Evolutionary conservation across 2,797 vertebrate species (phyloP), one percentile per base, ranked within the genome.

Genomic region (Mionectes olivaceus): DNA sequence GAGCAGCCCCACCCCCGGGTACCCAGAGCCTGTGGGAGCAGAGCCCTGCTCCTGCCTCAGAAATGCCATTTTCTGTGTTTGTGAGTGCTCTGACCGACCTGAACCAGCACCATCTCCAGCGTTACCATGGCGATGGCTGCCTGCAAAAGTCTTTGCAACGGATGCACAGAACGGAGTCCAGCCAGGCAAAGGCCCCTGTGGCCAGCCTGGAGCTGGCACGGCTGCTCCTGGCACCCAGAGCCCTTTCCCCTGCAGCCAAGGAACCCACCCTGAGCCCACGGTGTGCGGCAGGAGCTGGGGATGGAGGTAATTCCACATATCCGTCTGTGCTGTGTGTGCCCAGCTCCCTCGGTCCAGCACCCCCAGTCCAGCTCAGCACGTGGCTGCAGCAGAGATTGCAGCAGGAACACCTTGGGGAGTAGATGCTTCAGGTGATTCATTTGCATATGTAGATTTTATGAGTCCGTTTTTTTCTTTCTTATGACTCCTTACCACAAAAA

Each of bases 91-190:
- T 70, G 33, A 35, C 67, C 23, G 78, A 47, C 76, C 89, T 18
- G 32, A 89, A 59, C 9, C 74, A 41, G 68, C 92, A 57, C 59
- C 81, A 87, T 89, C 82, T 81, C 47, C 79, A 89, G 79, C 0
- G 91, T 96, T 96, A 14, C 96, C 95, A 93, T 96, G 95, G 95
- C 2, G 1, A 96, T 73, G 60, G 47, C 52, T 74, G 67, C 52
- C 81, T 89, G 39, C 9, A 7, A 57, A 57, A 73, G 2, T 11
- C 0, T 0, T 0, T 19, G 73, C 55, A 39, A 3, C 25, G 59
- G 78, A 43, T 63, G 71, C 35, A 15, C 23, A 19, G 5, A 61
- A 49, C 11, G n/a, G 68, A 59, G 84, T 13, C 73, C 46, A 37
- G 56, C 19, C 71, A 56, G 69, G 33, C 32, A 70, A 32, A 61